phyloP scores from a whole-genome alignment of 2,888 invertebrate genomes.

The Erpobdella octoculata region DNA sequence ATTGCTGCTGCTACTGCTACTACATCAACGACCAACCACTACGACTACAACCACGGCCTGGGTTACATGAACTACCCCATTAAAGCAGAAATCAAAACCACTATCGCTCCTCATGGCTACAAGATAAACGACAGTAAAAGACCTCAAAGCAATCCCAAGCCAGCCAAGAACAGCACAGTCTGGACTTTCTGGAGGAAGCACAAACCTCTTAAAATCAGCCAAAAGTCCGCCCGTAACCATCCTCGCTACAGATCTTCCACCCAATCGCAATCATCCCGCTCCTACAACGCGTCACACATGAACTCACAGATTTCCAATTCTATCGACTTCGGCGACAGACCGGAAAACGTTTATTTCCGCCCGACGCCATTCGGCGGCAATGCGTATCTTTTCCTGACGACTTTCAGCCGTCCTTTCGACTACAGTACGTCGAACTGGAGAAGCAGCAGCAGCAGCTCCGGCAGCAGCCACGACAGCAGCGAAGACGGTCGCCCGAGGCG shows the following conservation, averaged over 20 bases:
- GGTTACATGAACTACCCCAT: no score
- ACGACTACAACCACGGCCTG: neutral
- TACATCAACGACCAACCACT: neutral
- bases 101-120: no score
- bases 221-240: no score
- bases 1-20: neutral
- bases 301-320: no score
- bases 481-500: neutral
- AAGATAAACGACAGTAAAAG: no score
- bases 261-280: no score
- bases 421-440: slow-evolving; percentile 12
- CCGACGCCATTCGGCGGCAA: neutral
- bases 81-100: no score
- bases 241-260: no score
- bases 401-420: slow-evolving; percentile 6
- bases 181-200: neutral
- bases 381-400: neutral
- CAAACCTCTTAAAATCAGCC: neutral
- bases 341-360: neutral
- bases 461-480: neutral
- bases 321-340: no score
- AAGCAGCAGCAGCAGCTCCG: neutral
- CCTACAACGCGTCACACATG: no score
- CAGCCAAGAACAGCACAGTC: neutral
- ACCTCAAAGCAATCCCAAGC: neutral